These are phyloP conservation scores for Hemiprocne comata DNA, from an alignment of 2,113 vertebrate genomes.

Conservation along the genomic window DNA sequence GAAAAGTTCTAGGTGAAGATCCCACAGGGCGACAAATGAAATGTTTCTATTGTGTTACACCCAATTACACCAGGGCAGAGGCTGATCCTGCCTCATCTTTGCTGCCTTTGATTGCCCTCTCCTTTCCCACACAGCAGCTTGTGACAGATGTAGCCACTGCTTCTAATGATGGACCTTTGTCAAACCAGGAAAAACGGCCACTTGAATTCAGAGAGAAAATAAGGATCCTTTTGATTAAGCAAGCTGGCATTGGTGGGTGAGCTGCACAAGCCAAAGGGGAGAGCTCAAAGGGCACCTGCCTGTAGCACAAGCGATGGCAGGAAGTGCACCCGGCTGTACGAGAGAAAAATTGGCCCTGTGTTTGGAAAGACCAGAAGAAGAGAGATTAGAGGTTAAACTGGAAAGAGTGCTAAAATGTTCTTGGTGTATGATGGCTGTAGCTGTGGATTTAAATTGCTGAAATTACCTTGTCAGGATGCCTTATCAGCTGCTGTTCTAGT, in stretches of 20 bases:
- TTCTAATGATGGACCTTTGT: not conserved
- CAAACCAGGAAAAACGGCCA: not conserved
- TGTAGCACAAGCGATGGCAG: not conserved
- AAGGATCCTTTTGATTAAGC: not conserved
- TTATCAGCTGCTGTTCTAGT: constrained; percentile 79
- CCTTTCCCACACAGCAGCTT: not conserved
- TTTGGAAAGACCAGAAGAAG: constrained; percentile 14
- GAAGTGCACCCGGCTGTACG: not conserved
- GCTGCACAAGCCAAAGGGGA: not conserved
- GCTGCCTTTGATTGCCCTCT: not conserved
- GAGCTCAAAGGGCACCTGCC: constrained; percentile 53
- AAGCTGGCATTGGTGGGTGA: not conserved
- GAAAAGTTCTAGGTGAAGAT: not conserved
- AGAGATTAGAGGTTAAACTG: constrained; percentile 55
- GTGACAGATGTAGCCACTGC: not conserved
- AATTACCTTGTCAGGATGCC: constrained; percentile 71
- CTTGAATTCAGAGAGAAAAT: constrained; percentile 1
- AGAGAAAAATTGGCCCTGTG: not conserved
- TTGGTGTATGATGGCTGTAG: not conserved
- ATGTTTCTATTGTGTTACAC: not conserved
- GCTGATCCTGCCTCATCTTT: not conserved
- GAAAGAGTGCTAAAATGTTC: constrained; percentile 54
- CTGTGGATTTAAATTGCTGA: constrained; percentile 72
- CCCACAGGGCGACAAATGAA: not conserved
- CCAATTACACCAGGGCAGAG: accelerated